These are phyloP conservation scores for Myotis daubentonii DNA, from an alignment of 2,797 vertebrate species.

Conservation along the genomic window DNA sequence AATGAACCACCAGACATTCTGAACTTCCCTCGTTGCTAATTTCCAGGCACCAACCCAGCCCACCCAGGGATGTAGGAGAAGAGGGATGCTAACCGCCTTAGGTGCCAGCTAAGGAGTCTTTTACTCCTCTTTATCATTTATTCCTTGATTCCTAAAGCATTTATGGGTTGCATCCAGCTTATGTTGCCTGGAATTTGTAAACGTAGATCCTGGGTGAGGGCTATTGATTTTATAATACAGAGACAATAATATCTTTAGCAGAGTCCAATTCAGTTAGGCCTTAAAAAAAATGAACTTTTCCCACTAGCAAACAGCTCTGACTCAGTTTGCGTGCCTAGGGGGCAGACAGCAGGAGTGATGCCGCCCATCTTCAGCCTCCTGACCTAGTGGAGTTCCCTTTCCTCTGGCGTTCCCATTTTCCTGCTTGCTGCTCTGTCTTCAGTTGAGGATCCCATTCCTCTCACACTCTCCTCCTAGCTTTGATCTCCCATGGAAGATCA, in stretches of 20 bases:
- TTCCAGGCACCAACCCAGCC: slow-evolving; percentile 22
- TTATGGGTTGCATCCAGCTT: neutral
- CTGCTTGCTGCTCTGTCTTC: neutral
- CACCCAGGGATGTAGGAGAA: neutral
- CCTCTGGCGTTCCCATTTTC: neutral
- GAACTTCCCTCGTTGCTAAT: slow-evolving; percentile 63
- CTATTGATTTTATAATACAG: slow-evolving; percentile 73
- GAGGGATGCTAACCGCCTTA: neutral
- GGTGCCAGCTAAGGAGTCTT: neutral
- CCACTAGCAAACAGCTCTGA: neutral
- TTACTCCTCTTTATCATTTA: neutral
- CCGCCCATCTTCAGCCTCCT: neutral
- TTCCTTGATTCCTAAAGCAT: slow-evolving; percentile 47
- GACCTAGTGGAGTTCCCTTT: neutral
- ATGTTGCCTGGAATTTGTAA: slow-evolving; percentile 62
- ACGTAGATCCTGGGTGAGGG: slow-evolving; percentile 36
- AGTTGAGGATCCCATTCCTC: neutral
- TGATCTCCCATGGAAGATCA: neutral
- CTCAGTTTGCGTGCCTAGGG: neutral
- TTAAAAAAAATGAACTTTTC: slow-evolving; percentile 52
- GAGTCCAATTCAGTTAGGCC: slow-evolving; percentile 56
- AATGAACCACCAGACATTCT: slow-evolving; percentile 63
- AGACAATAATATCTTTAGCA: slow-evolving; percentile 67
- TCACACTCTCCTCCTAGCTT: neutral
- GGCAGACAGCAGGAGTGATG: neutral